Conservation (phyloP, 2,113 vertebrate species). For the Malurus alboscapulatus region DNA sequence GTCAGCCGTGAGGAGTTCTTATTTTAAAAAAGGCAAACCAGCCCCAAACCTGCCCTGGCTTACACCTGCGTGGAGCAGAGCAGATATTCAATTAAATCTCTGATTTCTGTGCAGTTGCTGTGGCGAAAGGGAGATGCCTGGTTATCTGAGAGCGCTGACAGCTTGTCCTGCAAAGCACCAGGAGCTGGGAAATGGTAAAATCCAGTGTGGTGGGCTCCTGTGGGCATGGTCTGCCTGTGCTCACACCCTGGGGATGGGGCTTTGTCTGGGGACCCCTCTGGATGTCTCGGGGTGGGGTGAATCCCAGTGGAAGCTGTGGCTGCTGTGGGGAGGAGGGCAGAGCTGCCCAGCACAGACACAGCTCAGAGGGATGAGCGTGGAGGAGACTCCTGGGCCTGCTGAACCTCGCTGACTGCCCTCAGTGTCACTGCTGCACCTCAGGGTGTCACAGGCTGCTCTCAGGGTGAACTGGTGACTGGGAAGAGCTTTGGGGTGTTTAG, state of each 20-base stretch:
- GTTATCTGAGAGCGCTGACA: neutral
- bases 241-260: rapidly evolving
- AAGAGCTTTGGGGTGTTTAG: neutral
- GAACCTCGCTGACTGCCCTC: neutral
- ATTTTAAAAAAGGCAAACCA: neutral
- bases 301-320: rapidly evolving
- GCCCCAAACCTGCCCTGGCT: rapidly evolving
- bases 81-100: neutral
- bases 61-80: neutral
- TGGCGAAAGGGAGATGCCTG: neutral
- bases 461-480: rapidly evolving
- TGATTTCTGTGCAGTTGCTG: neutral
- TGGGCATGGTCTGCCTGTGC: neutral
- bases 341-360: rapidly evolving
- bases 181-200: neutral
- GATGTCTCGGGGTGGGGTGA: neutral
- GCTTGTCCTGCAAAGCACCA: neutral
- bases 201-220: rapidly evolving
- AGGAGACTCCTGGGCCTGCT: neutral
- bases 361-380: neutral
- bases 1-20: neutral
- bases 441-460: neutral
- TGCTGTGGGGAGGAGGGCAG: neutral
- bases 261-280: neutral
- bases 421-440: neutral